phyloP scores from a whole-genome alignment of 1,140 invertebrate species.

The Pseudoatta argentina region DNA sequence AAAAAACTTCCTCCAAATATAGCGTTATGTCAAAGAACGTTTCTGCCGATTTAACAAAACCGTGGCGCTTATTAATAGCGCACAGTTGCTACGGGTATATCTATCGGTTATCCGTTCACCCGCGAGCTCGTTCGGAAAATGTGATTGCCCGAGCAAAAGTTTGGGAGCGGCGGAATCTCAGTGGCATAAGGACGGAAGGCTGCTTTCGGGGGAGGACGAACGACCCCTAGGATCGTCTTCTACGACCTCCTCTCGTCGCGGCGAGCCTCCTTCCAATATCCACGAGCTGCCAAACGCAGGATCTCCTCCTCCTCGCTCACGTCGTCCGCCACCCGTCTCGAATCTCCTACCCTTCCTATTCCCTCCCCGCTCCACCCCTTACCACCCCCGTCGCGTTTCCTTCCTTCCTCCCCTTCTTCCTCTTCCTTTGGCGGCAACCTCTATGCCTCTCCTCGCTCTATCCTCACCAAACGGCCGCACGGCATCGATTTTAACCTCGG shows the following conservation, averaged over 20 bases:
- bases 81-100: constrained; percentile 45
- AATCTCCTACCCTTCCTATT: constrained; percentile 21
- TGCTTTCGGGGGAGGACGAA: constrained; percentile 35
- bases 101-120: constrained; percentile 63
- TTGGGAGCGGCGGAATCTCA: constrained; percentile 47
- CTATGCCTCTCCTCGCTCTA: constrained; percentile 48
- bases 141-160: constrained; percentile 65
- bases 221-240: constrained; percentile 67
- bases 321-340: constrained; percentile 57
- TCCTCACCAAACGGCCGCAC: constrained; percentile 54
- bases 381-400: constrained; percentile 21
- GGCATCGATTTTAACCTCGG: constrained; percentile 75
- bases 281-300: constrained; percentile 82
- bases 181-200: constrained; percentile 45
- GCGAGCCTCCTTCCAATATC: constrained; percentile 79
- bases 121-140: constrained; percentile 41
- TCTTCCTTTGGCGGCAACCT: not conserved
- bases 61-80: constrained; percentile 56
- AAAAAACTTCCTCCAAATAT: not conserved
- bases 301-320: constrained; percentile 21
- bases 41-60: constrained; percentile 37
- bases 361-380: constrained; percentile 29
- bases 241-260: constrained; percentile 67
- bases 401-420: constrained; percentile 31
- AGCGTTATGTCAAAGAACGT: not conserved